Base-by-base conservation (phyloP, 1,140 invertebrate genomes). In the Vollenhovia emeryi region DNA sequence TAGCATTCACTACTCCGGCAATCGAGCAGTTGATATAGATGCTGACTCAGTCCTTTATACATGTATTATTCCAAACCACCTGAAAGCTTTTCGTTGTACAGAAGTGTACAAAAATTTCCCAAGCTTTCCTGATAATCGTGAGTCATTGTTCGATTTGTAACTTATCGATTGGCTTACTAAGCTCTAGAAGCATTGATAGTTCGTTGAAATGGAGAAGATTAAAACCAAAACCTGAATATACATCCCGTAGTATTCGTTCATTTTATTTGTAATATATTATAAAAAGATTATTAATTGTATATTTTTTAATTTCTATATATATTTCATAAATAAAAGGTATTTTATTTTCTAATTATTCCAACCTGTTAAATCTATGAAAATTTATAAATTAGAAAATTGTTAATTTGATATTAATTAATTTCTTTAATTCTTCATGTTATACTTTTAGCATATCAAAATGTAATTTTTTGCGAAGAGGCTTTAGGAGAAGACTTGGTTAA, bases 11-110 rank as follows among this genome's bases (percentile, higher is more conserved):
- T 78, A 55, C 57, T 90, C 59, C 6, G 62, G 30, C 43, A 50
- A 64, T 55, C 78, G 40, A 78, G 55, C 57, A 76, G 27, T 59
- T 24, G 74, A 27, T 68, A 73, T 43, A 84, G 78, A 76, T 24
- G 57, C 43, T 48, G 27, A 60, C 76, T 64, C 40, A 74, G 52
- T 55, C 3, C 75, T 87, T 86, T 73, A 84, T 86, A 89, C 87
- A 93, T 93, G 90, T 91, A 93, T 93, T 93, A 93, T 93, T 93
- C 91, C 75, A 82, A 85, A 85, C 75, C 68, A 83, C 78, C 89
- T 93, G 88, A 93, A 93, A 93, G 91, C 91, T 92, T 93, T 93
- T 92, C 91, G 90, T 68, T 93, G 92, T 93, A 88, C 66, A 91
- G 85, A 90, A 92, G 87, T 87, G 80, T 76, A 86, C 48, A 89